Conservation (phyloP, 2,888 invertebrate genomes). For the Watsonalla binaria region DNA sequence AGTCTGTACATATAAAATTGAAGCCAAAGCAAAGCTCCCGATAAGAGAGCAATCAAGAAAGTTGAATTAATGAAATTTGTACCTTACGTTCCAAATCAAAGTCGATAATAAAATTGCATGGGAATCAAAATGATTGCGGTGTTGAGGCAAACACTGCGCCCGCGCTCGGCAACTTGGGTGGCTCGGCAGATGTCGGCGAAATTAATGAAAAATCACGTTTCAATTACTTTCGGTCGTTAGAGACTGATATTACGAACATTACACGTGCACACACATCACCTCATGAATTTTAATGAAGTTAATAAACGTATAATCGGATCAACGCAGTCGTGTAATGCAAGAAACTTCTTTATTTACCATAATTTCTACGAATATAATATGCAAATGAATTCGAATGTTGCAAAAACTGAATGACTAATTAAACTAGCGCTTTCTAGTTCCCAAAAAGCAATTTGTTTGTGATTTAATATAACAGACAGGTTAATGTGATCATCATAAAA, state of each 20-base stretch:
- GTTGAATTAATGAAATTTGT: constrained; percentile 22
- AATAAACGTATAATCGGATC: constrained; percentile 18
- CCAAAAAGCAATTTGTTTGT: neutral
- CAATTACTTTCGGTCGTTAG: constrained; percentile 54
- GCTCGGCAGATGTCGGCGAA: constrained; percentile 47
- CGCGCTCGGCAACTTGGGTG: constrained; percentile 47
- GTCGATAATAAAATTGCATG: constrained; percentile 32
- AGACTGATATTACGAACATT: constrained; percentile 40
- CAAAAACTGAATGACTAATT: neutral
- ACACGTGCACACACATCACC: constrained; percentile 34
- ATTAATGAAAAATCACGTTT: constrained; percentile 52
- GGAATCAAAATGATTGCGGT: constrained; percentile 20
- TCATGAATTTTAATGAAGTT: constrained; percentile 52
- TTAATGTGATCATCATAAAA: too few species aligned
- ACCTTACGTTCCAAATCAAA: neutral
- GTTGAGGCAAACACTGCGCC: constrained; percentile 17
- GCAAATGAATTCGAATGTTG: neutral
- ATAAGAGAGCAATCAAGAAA: constrained; percentile 24
- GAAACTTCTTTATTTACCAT: neutral
- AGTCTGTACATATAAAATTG: too few species aligned
- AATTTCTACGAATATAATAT: neutral
- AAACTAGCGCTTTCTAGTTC: neutral
- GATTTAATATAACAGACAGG: too few species aligned
- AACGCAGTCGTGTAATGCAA: neutral
- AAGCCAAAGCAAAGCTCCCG: too few species aligned